Percentiles rank a stretch among this genome's conserved stretches.
phyloP scores from a whole-genome alignment of 2,113 vertebrate genomes.

The Gallinago undulata region DNA sequence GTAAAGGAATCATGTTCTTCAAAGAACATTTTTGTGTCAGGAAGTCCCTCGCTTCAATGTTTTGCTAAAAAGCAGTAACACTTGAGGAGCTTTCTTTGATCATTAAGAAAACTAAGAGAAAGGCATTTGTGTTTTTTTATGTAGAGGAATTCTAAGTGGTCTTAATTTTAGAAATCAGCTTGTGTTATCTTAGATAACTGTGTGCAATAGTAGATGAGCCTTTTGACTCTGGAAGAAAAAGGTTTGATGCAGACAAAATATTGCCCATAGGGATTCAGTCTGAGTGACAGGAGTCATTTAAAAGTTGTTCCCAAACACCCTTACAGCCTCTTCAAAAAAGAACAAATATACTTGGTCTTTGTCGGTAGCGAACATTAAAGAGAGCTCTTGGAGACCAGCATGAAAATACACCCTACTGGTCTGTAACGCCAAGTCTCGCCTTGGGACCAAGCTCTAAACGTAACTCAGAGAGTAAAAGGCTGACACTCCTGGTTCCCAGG shows the following conservation, averaged over 20 bases:
- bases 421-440: background rate
- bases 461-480: rapidly evolving
- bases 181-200: background rate
- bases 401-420: background rate
- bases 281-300: background rate
- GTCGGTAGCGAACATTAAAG: background rate
- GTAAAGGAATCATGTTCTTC: background rate
- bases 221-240: background rate
- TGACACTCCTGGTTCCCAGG: background rate
- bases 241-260: background rate
- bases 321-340: background rate
- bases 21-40: background rate
- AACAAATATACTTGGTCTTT: background rate
- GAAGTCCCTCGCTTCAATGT: background rate
- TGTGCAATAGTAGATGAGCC: background rate
- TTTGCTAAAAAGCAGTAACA: background rate
- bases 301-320: background rate
- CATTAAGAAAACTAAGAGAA: background rate
- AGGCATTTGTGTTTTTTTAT: background rate
- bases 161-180: background rate
- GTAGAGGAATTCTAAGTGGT: background rate
- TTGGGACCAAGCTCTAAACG: background rate
- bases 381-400: background rate
- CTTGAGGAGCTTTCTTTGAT: background rate
- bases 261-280: background rate